These are phyloP conservation scores for Urocyon cinereoargenteus DNA, from an alignment of 2,797 vertebrate genomes.

Conservation along the genomic window DNA sequence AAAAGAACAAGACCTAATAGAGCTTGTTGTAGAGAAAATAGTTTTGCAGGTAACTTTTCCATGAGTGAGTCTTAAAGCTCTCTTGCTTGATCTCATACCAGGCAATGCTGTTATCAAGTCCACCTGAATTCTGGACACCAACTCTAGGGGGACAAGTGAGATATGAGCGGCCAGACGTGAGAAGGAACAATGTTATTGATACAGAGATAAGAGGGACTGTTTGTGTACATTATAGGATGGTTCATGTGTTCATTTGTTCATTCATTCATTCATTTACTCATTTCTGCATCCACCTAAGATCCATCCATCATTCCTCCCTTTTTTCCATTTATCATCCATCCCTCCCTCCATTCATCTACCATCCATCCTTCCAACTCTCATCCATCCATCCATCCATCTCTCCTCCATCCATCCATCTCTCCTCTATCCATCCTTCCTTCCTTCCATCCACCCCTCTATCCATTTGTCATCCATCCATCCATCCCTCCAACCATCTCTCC, in stretches of 20 bases:
- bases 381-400: fast-evolving
- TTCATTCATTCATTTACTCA: neutral
- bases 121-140: neutral
- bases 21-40: neutral
- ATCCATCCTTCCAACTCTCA: no score
- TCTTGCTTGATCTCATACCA: neutral
- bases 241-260: no score
- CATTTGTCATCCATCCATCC: neutral
- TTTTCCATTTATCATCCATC: no score
- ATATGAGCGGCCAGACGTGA: neutral
- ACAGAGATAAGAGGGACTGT: neutral
- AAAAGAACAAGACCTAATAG: neutral
- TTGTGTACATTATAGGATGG: neutral
- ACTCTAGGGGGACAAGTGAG: neutral
- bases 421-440: no score
- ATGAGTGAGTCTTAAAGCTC: fast-evolving
- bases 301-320: neutral
- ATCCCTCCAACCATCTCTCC: no score
- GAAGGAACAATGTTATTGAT: no score
- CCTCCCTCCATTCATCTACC: no score
- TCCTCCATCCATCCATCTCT: fast-evolving
- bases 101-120: neutral
- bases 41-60: neutral
- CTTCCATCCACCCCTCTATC: no score
- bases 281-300: no score